Evolutionary conservation across 2,797 vertebrate genomes (phyloP).

Genomic region (Setipinna tenuifilis): DNA sequence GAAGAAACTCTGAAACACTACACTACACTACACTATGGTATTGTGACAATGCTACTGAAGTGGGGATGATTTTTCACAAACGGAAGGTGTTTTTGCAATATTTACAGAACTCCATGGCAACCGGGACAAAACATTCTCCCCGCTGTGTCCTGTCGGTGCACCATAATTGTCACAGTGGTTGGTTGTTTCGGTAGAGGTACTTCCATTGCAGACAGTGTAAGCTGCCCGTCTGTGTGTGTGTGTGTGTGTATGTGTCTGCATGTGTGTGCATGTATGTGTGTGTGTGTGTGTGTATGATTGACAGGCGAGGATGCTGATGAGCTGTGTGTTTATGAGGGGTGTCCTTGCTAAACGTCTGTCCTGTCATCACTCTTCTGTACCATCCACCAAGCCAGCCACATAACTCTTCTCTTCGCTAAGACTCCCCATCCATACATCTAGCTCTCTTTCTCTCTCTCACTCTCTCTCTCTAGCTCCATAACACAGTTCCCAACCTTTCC

Average conservation of each 20-base stretch:
- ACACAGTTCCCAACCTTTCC: no score
- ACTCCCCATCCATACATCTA: neutral
- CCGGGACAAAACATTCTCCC: neutral
- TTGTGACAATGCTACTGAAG: neutral
- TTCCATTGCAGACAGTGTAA: neutral
- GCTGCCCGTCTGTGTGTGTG: neutral
- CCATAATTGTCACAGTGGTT: neutral
- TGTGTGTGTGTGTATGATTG: constrained; percentile 3
- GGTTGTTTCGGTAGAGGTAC: neutral
- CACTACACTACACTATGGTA: neutral
- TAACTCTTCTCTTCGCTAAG: constrained; percentile 27
- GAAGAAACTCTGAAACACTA: neutral
- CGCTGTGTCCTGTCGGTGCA: neutral
- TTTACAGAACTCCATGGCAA: constrained; percentile 3
- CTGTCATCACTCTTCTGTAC: constrained; percentile 43
- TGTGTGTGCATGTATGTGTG: neutral
- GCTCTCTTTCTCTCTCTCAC: neutral
- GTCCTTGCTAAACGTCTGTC: constrained; percentile 46
- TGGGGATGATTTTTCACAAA: neutral
- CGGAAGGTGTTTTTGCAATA: neutral
- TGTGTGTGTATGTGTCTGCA: constrained; percentile 22
- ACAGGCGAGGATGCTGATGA: constrained; percentile 41
- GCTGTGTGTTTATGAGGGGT: constrained; percentile 54
- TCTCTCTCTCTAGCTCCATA: no score
- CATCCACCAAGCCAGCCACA: constrained; percentile 26